Percentiles rank a stretch among this genome's conserved stretches.
Conservation (phyloP, 2,888 invertebrate genomes). For the Idaea dimidiata region DNA sequence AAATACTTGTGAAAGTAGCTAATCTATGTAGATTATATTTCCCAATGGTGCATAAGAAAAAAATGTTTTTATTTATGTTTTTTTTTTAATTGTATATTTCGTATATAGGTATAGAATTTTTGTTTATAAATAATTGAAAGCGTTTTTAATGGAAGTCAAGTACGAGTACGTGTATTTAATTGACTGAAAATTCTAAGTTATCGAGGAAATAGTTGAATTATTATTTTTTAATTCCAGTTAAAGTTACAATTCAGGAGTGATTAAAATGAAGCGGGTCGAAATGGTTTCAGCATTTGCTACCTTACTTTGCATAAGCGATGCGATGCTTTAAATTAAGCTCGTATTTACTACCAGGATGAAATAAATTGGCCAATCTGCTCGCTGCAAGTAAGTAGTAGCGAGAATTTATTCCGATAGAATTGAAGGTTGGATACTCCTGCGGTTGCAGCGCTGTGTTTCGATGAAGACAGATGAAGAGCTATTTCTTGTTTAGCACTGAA, state of each 20-base stretch:
- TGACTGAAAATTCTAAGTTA: too few relatives aligned
- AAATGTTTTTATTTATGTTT: too few relatives aligned
- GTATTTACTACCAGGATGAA: slow-evolving; percentile 35
- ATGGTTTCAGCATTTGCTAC: slow-evolving; percentile 19
- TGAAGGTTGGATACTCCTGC: neutral
- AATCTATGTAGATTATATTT: too few relatives aligned
- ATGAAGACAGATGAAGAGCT: neutral
- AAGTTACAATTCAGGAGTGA: neutral
- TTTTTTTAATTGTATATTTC: too few relatives aligned
- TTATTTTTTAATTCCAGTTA: neutral
- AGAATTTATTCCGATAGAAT: slow-evolving; percentile 25
- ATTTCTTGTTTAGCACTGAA: too few relatives aligned
- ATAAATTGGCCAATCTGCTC: slow-evolving; percentile 42
- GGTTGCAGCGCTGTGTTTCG: neutral
- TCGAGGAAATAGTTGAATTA: too few relatives aligned
- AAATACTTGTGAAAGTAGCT: too few relatives aligned
- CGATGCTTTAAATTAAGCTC: slow-evolving; percentile 29
- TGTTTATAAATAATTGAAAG: too few relatives aligned
- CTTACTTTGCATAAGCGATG: slow-evolving; percentile 25
- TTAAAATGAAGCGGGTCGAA: slow-evolving; percentile 5
- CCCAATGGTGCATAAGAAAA: too few relatives aligned
- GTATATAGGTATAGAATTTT: too few relatives aligned
- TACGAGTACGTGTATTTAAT: too few relatives aligned
- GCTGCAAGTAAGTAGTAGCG: slow-evolving; percentile 22
- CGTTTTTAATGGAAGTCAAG: too few relatives aligned